phyloP scores from a whole-genome alignment of 2,888 invertebrate genomes.

The Cheilosia vulpina region DNA sequence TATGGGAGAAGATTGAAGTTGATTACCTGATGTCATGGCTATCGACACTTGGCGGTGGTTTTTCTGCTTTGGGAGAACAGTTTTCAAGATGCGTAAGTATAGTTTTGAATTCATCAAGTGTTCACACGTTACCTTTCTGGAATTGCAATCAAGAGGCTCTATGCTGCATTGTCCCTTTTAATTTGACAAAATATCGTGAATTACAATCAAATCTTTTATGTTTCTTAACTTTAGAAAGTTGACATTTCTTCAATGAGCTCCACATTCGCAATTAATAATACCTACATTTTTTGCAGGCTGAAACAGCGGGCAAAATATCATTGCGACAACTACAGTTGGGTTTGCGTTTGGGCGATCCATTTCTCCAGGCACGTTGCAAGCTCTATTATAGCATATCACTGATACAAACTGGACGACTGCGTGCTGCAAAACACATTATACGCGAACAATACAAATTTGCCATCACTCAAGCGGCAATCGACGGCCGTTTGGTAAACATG shows the following conservation, averaged over 20 bases:
- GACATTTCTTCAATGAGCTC: too few species aligned
- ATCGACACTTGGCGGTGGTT: slow-evolving; percentile 98
- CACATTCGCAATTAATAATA: too few species aligned
- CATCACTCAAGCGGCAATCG: slow-evolving; percentile 82
- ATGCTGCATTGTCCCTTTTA: too few species aligned
- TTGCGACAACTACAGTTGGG: slow-evolving; percentile 92
- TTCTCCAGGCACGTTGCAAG: slow-evolving; percentile 91
- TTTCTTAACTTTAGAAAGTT: too few species aligned
- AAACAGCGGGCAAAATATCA: slow-evolving; percentile 95
- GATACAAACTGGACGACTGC: slow-evolving; percentile 91
- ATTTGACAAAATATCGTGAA: too few species aligned
- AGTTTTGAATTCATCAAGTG: neutral
- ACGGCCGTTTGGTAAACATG: slow-evolving; percentile 90
- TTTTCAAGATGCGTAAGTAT: slow-evolving; percentile 89
- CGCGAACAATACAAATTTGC: slow-evolving; percentile 85
- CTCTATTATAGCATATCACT: slow-evolving; percentile 94
- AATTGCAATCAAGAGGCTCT: too few species aligned
- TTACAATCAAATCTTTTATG: too few species aligned
- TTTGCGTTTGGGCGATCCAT: slow-evolving; percentile 91
- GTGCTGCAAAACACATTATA: slow-evolving; percentile 87
- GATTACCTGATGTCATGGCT: slow-evolving; percentile 96
- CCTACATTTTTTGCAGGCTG: slow-evolving; percentile 86
- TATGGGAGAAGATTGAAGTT: slow-evolving; percentile 89
- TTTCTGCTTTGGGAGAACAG: slow-evolving; percentile 96
- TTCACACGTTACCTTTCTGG: too few species aligned